Percentiles rank a stretch among this genome's conserved stretches.
phyloP scores from a whole-genome alignment of 2,113 vertebrate species.

The Misgurnus mizolepis region DNA sequence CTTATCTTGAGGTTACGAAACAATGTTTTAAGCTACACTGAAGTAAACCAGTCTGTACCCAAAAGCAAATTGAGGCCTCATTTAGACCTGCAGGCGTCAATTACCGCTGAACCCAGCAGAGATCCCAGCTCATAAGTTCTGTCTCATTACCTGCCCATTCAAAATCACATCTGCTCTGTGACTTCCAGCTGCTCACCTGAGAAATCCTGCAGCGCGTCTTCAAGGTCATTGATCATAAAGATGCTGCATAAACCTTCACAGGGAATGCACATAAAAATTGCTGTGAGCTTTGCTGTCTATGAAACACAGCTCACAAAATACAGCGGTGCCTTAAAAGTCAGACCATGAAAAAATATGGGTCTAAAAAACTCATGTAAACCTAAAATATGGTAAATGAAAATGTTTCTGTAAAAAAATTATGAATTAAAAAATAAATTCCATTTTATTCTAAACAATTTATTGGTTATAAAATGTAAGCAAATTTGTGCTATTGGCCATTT shows the following conservation, averaged over 20 bases:
- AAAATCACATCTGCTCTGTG: slow-evolving; percentile 5
- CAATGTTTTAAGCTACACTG: background rate
- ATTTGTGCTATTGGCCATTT: too few species aligned
- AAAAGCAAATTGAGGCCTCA: background rate
- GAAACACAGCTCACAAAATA: background rate
- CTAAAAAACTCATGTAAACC: too few species aligned
- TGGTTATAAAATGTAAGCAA: too few species aligned
- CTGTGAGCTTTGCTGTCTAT: background rate
- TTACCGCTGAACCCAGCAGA: slow-evolving; percentile 23
- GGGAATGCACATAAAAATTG: background rate
- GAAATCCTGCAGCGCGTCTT: slow-evolving; percentile 3
- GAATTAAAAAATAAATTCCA: too few species aligned
- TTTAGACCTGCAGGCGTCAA: slow-evolving; percentile 8
- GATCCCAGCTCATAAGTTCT: slow-evolving; percentile 39
- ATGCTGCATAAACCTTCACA: background rate
- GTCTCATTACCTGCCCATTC: slow-evolving; percentile 38
- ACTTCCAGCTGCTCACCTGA: background rate
- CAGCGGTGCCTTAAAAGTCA: too few species aligned
- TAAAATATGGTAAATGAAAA: too few species aligned
- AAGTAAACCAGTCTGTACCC: slow-evolving; percentile 6
- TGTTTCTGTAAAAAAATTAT: too few species aligned
- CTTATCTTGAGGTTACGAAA: slow-evolving; percentile 3
- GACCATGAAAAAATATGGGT: too few species aligned
- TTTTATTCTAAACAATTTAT: too few species aligned
- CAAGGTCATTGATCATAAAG: slow-evolving; percentile 3